phyloP scores from a whole-genome alignment of 2,888 invertebrate species.

The Steinernema hermaphroditum region DNA sequence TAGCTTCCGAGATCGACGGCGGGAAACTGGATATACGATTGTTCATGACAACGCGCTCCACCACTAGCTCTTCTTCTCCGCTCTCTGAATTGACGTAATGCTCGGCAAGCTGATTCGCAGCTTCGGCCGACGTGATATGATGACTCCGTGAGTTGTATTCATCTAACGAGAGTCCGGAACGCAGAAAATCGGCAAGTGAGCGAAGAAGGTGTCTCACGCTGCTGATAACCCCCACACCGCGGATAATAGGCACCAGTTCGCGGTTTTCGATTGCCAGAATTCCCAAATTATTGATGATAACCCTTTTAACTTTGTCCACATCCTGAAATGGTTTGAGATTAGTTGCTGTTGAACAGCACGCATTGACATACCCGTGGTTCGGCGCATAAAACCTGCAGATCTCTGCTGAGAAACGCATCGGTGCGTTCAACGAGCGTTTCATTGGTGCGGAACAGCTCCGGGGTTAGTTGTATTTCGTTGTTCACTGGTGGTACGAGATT shows the following conservation, averaged over 20 bases:
- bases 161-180: background rate
- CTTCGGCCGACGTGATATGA: background rate
- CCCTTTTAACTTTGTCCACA: background rate
- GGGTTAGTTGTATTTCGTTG: background rate
- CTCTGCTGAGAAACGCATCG: background rate
- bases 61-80: background rate
- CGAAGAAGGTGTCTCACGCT: background rate
- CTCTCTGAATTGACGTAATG: too few species aligned
- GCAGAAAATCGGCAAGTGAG: background rate
- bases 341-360: too few species aligned
- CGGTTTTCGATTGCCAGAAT: background rate
- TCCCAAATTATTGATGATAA: background rate
- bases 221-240: background rate
- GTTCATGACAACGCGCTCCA: background rate
- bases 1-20: background rate
- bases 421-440: background rate
- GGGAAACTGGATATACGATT: background rate
- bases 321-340: background rate
- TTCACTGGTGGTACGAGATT: background rate
- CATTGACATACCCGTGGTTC: background rate
- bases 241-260: background rate
- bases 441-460: background rate
- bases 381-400: background rate
- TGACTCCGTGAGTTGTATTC: slow-evolving; percentile 5
- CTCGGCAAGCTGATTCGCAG: too few species aligned